phyloP scores from a whole-genome alignment of 1,140 invertebrate genomes.

The Drosophila sturtevanti region DNA sequence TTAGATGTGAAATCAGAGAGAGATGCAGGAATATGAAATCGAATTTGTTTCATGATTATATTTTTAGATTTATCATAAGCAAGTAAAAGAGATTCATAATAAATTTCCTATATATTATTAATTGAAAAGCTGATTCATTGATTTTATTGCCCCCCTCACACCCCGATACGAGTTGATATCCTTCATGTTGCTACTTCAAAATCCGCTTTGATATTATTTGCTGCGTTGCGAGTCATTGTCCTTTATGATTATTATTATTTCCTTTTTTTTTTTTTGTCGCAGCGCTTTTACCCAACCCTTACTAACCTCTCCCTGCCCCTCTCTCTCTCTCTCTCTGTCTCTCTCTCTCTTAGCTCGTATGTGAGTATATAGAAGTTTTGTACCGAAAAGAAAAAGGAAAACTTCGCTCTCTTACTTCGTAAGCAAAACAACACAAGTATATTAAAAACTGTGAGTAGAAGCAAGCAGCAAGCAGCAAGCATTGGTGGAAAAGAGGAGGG shows the following conservation, averaged over 20 bases:
- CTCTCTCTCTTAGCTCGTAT: background rate
- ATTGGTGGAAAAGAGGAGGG: too few species aligned
- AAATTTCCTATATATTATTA: background rate
- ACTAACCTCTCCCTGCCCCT: background rate
- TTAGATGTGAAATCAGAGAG: too few species aligned
- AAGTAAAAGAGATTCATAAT: too few species aligned
- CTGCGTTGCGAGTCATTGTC: constrained; percentile 22
- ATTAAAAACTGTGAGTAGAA: constrained; percentile 51
- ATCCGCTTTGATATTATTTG: background rate
- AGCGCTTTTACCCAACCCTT: background rate
- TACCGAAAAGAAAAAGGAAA: constrained; percentile 52
- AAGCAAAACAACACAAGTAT: constrained; percentile 49
- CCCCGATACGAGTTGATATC: background rate
- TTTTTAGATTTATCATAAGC: too few species aligned
- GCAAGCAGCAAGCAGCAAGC: background rate
- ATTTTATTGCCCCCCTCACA: background rate
- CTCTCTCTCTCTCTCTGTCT: too few species aligned
- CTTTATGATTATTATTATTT: constrained; percentile 49
- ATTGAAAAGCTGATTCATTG: background rate
- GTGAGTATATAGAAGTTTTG: constrained; percentile 52
- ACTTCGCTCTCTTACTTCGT: constrained; percentile 40
- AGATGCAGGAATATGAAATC: too few species aligned
- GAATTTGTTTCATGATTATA: too few species aligned
- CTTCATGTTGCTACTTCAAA: background rate
- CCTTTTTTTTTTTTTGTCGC: constrained; percentile 25